phyloP scores from a whole-genome alignment of 2,113 vertebrate species.

The Notarius quadriscutis region DNA sequence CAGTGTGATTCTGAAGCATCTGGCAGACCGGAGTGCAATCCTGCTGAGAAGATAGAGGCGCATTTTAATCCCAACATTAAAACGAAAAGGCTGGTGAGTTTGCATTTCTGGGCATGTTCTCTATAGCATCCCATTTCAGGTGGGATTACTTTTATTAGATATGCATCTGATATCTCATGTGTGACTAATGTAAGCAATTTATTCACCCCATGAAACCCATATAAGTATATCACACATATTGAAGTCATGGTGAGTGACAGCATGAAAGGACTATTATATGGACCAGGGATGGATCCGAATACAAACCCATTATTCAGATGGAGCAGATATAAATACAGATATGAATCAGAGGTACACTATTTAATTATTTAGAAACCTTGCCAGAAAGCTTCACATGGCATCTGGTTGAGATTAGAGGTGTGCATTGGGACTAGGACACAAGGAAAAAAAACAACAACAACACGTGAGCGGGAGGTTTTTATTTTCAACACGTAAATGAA shows the following conservation, averaged over 20 bases:
- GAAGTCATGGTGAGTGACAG: conserved; percentile 7
- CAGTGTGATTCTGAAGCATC: conserved; percentile 58
- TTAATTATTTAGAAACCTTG: background rate
- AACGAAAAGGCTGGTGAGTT: conserved; percentile 7
- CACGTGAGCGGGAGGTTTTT: background rate
- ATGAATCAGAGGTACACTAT: background rate
- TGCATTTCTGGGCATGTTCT: conserved; percentile 24
- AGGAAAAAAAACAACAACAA: no score
- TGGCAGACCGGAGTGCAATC: conserved; percentile 38
- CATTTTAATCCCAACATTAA: conserved; percentile 33
- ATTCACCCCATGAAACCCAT: conserved; percentile 14
- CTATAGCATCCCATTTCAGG: conserved; percentile 31
- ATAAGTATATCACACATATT: background rate
- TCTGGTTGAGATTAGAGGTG: background rate
- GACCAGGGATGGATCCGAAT: background rate
- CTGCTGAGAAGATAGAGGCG: conserved; percentile 33
- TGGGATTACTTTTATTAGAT: conserved; percentile 40
- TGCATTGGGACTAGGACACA: background rate
- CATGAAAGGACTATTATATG: conserved; percentile 29
- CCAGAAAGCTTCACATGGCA: background rate
- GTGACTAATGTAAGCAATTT: conserved; percentile 34
- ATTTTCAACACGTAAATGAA: background rate
- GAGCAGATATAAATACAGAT: conserved; percentile 2
- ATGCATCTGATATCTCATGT: conserved; percentile 32
- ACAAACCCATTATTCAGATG: background rate